Conservation (phyloP, 2,797 vertebrate species). For the Syngnathus rostellatus region DNA sequence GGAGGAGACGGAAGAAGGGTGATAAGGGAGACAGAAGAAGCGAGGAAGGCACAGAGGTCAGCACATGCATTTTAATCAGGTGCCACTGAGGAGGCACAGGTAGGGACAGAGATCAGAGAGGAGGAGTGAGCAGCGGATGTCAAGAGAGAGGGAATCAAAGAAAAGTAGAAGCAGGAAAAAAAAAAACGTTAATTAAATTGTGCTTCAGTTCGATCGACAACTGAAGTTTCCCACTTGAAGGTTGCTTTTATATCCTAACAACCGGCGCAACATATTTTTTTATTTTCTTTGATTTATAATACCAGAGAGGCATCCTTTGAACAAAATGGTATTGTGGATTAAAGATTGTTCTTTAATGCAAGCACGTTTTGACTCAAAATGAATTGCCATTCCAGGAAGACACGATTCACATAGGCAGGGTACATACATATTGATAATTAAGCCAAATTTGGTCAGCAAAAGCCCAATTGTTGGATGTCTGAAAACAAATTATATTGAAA, state of each 20-base stretch:
- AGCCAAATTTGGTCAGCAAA: not conserved
- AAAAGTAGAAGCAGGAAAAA: not conserved
- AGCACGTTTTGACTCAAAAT: not conserved
- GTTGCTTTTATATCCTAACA: not conserved
- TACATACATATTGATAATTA: not conserved
- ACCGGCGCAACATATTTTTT: not conserved
- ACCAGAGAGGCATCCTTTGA: not conserved
- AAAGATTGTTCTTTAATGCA: not conserved
- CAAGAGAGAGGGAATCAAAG: slow-evolving; percentile 7
- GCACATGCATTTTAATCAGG: slow-evolving; percentile 52
- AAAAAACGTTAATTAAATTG: not conserved
- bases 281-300: not conserved
- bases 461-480: too few species aligned
- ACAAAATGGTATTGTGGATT: not conserved
- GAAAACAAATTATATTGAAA: too few species aligned
- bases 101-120: slow-evolving; percentile 6
- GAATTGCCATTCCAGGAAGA: not conserved
- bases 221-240: not conserved
- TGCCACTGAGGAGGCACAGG: slow-evolving; percentile 12
- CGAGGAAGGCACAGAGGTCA: slow-evolving; percentile 42
- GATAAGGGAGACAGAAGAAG: slow-evolving; percentile 41
- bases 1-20: slow-evolving; percentile 11
- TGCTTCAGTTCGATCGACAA: not conserved
- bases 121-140: slow-evolving; percentile 1
- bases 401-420: too few species aligned